A percentile compares a stretch with the other conserved stretches of the same genome.
Evolutionary conservation across 2,113 vertebrate genomes (phyloP).

Genomic region (Pantherophis guttatus): DNA sequence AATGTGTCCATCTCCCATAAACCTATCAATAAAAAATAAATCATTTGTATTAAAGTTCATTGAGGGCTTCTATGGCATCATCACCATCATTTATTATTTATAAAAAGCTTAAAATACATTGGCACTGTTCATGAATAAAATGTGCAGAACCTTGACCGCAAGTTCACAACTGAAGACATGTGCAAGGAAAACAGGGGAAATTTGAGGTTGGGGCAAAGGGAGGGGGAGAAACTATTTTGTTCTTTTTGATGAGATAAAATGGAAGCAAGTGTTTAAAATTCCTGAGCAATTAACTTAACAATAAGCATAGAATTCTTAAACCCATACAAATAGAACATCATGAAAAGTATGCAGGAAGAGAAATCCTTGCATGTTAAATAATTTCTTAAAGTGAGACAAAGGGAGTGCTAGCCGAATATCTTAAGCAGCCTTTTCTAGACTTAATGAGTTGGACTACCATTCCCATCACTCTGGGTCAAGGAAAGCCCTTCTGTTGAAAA

Average conservation of each 20-base stretch:
- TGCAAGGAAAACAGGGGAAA: not conserved
- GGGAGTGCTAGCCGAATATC: not conserved
- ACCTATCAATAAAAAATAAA: not conserved
- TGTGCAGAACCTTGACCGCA: not conserved
- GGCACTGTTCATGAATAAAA: slow-evolving; percentile 12
- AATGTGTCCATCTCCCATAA: not conserved
- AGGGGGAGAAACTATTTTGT: not conserved
- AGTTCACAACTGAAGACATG: slow-evolving; percentile 10
- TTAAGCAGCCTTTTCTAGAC: not conserved
- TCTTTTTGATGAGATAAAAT: not conserved
- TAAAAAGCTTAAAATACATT: slow-evolving; percentile 4
- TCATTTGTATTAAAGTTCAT: not conserved
- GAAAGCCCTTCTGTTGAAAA: not conserved
- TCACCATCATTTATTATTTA: slow-evolving; percentile 8
- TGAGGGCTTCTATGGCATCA: not conserved
- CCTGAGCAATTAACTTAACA: slow-evolving; percentile 5
- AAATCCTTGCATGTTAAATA: not conserved
- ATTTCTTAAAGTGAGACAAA: not conserved
- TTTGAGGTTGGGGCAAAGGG: not conserved
- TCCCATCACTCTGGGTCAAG: not conserved
- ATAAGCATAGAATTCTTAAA: not conserved
- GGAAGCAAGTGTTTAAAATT: slow-evolving; percentile 4
- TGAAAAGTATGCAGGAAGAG: not conserved
- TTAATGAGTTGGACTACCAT: not conserved
- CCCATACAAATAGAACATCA: slow-evolving; percentile 8